Evolutionary conservation across 2,797 vertebrate genomes (phyloP), one percentile per base, ranked within the genome.

Genomic region (Dromococcyx pavoninus): DNA sequence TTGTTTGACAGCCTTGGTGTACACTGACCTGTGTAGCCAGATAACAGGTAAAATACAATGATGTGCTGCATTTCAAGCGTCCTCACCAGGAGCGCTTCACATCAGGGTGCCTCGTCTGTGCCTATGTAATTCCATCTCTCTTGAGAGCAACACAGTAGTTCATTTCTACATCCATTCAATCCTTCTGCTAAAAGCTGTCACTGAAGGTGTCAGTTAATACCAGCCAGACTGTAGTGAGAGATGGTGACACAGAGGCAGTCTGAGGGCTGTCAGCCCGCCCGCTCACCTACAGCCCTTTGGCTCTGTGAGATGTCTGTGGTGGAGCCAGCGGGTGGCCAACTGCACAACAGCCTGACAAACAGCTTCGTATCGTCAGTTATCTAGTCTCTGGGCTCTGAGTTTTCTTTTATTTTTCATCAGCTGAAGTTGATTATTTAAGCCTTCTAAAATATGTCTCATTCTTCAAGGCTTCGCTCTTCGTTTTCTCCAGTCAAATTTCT

Each of bases 101-200:
- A 76, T 77, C 91, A 85, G 87, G 89, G 65, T 73, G 78, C 75
- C 86, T 94, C 88, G 71, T 87, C 93, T 92, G 39, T 83, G 74
- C 71, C 93, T 37, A 1, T 21, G 25, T 80, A 89, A 91, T 85
- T 92, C 72, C 67, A 57, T 1, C 33, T 82, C 86, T 77, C 71
- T 9, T 19, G 84, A 85, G 84, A 94, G 84, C 60, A 84, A 73
- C 80, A 71, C 58, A 61, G 83, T 77, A 82, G 50, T 46, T 95
- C 86, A 65, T 66, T 95, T 89, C 75, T 92, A 14, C 50, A 70
- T 48, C 90, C 46, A 92, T 91, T 95, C 92, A 93, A 57, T 67
- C 56, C 41, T 82, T 41, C 71, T 86, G 56, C 86, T 91, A 65
- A 95, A 92, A 93, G 71, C 90, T 89, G 60, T 74, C 72, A 39